Base-by-base conservation (phyloP, 2,113 vertebrate species). In the Siniperca knerii region DNA sequence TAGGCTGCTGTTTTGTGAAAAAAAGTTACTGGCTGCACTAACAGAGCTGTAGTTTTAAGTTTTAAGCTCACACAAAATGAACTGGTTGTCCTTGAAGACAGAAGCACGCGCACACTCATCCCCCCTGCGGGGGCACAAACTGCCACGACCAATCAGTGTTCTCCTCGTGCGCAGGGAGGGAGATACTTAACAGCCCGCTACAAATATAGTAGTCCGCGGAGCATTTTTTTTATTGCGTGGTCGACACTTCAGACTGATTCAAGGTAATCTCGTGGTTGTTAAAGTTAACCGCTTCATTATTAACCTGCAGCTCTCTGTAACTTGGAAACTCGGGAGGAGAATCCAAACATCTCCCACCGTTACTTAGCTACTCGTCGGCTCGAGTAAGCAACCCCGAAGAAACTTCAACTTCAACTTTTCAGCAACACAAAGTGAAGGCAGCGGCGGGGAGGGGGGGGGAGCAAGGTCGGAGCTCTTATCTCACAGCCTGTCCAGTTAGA, bases 111-210 rank as follows among this genome's bases (percentile, higher is more conserved):
- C 62, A 16, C 16, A 6, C 35, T 25, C 60, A 12, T 18, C 8
- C 3, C 8, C 2, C 3, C 29, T 29, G 15, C 9, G 42, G 68
- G 55, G 60, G 46, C 60, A 35, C 60, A 21, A 57, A 75, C 80
- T 0, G 33, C 4, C 0, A 1, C n/a, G 40, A 69, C 92, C 94
- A 94, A 94, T 94, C 89, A 91, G 81, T 4, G 55, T 0, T 1
- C 21, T 25, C 16, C 50, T 44, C 9, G 25, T 11, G 3, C 21
- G 25, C 50, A 68, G 62, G 64, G 57, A 44, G 86, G 69, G 54
- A 42, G 62, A 16, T 55, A n/a, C 57, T 18, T 50, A 2, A 6
- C 23, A 52, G 50, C 33, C 75, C 79, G 70, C 89, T 89, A 89
- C 91, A 91, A 87, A 89, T 83, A 6, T 18, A 50, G 9, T 50